Base-by-base conservation (phyloP, 2,888 invertebrate species). In the Macaria notata region DNA sequence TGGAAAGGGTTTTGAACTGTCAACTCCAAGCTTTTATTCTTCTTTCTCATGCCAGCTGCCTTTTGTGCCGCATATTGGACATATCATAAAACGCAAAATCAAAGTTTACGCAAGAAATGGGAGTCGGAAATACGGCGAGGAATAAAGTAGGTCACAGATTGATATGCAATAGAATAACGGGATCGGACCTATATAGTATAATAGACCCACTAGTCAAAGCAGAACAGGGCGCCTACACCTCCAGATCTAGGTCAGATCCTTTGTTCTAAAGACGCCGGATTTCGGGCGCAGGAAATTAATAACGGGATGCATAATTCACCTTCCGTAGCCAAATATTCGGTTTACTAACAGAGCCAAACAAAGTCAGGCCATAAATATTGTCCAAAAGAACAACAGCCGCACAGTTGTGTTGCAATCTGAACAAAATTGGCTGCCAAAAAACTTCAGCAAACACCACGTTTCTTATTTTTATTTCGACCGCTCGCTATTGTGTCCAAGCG, bases 211-310 rank as follows among this genome's bases (percentile, higher is more conserved):
- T 54, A 46, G 36, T 53, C 50, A 54, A 54, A 53, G 36, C 48
- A 49, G 53, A 55, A 59, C 57, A 55, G 39, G 48, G 7, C 31
- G 33, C 54, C 50, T 61, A 60, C 51, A 49, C 50, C 39, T 39
- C 44, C 9, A 51, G 50, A 62, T 62, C 55, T 61, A 58, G 62
- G 57, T 62, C 60, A 56, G 54, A 56, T 56, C 45, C 51, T 52
- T 38, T 45, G 38, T 45, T 44, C 9, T 45, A 38, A 55, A 49
- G 44, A n/a, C 33, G 31, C 31, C 33, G 33, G 33, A 7, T 36
- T 36, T 36, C 33, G 33, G 33, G 33, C 33, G 7, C 33, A 6
- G 33, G 33, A 36, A 36, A 36, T 36, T 36, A 46, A 29, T 8
- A 46, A 46, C 31, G 33, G 33, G 33, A 36, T 36, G 33, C 33